These are phyloP conservation scores for Phyllopteryx taeniolatus DNA, from an alignment of 2,113 vertebrate species.

Conservation along the genomic window DNA sequence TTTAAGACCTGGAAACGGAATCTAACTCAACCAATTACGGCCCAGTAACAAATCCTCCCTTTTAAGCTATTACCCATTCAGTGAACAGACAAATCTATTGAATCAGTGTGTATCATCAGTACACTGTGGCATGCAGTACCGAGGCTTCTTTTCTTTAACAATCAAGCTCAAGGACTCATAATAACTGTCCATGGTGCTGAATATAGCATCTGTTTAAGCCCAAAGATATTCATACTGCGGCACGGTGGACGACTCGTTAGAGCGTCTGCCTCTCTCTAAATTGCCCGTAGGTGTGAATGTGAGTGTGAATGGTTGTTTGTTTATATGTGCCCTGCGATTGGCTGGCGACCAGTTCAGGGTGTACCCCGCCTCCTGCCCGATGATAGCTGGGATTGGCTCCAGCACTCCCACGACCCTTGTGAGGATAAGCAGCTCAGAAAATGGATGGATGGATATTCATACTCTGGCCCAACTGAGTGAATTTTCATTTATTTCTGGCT, in stretches of 20 bases:
- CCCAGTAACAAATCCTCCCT: not conserved
- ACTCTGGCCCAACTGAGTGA: not conserved
- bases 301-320: too few species aligned
- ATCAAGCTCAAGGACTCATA: not conserved
- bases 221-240: not conserved
- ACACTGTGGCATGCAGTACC: not conserved
- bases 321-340: too few species aligned
- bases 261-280: too few species aligned
- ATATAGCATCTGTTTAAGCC: conserved; percentile 1
- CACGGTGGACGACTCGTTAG: too few species aligned
- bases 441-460: not conserved
- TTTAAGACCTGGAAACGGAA: conserved; percentile 1
- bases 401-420: too few species aligned
- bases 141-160: not conserved
- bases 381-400: too few species aligned
- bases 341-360: too few species aligned
- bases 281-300: too few species aligned
- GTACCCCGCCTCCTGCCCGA: too few species aligned
- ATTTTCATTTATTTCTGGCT: not conserved
- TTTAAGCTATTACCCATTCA: not conserved
- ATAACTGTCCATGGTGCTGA: conserved; percentile 60
- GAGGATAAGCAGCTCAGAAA: too few species aligned
- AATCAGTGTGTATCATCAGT: not conserved
- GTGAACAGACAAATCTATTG: not conserved
- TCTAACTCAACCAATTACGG: not conserved